phyloP scores from a whole-genome alignment of 2,888 invertebrate species.

The Melieria omissa region DNA sequence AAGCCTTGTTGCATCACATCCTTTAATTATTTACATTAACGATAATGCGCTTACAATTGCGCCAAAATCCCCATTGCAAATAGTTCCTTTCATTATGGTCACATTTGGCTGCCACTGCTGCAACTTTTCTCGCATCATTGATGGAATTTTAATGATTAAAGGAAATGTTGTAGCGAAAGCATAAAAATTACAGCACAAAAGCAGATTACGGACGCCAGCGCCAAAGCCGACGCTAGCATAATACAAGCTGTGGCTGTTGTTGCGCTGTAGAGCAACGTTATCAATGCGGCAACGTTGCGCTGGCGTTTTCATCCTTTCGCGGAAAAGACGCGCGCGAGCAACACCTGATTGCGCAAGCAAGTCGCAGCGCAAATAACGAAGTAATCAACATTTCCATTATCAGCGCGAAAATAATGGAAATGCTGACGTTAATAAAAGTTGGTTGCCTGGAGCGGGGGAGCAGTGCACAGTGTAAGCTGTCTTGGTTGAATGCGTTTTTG shows the following conservation, averaged over 20 bases:
- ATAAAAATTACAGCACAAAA: too few relatives aligned
- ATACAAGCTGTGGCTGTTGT: background rate
- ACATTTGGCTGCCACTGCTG: too few relatives aligned
- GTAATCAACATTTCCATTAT: conserved; percentile 20
- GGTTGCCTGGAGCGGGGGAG: background rate
- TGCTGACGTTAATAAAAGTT: background rate
- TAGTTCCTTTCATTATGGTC: too few relatives aligned
- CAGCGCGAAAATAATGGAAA: background rate
- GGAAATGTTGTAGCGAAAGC: too few relatives aligned
- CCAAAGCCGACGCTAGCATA: too few relatives aligned
- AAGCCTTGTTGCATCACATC: too few relatives aligned
- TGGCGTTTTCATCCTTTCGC: background rate
- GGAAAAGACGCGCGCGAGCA: background rate
- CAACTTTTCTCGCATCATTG: too few relatives aligned
- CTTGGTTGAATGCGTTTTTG: background rate
- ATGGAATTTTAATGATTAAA: too few relatives aligned
- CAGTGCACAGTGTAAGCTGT: background rate
- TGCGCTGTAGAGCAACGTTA: background rate
- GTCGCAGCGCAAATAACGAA: conserved; percentile 13
- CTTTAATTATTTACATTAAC: too few relatives aligned
- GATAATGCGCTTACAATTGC: too few relatives aligned
- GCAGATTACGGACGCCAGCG: too few relatives aligned
- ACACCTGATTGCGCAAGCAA: conserved; percentile 17
- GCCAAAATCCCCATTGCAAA: too few relatives aligned
- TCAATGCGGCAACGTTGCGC: background rate